These are phyloP conservation scores for Brachionus rubens DNA, from an alignment of 1,140 invertebrate genomes.

Conservation along the genomic window DNA sequence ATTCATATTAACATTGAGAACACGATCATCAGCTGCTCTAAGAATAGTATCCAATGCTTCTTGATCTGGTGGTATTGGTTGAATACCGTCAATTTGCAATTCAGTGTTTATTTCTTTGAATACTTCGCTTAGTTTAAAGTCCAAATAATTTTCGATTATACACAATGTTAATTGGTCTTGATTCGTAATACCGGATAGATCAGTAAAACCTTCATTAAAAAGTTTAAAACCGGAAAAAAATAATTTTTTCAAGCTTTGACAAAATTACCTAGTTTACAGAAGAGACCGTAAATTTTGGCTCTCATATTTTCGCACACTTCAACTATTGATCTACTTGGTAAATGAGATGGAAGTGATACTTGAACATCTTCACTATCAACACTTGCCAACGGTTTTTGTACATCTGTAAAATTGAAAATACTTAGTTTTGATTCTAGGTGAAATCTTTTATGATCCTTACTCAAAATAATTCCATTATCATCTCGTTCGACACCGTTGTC, in stretches of 20 bases:
- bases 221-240: conserved; percentile 49
- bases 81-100: conserved; percentile 54
- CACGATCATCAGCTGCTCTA: conserved; percentile 54
- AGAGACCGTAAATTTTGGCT: conserved; percentile 60
- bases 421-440: background rate
- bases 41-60: conserved; percentile 58
- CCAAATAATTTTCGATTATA: conserved; percentile 60
- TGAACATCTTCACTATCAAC: conserved; percentile 19
- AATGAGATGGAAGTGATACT: conserved; percentile 2
- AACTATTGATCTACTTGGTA: conserved; percentile 48
- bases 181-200: conserved; percentile 56
- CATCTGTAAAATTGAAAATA: conserved; percentile 10
- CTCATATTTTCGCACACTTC: conserved; percentile 60
- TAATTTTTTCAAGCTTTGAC: background rate
- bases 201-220: too few species aligned
- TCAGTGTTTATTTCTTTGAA: conserved; percentile 59
- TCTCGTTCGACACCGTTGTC: conserved; percentile 56
- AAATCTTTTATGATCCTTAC: conserved; percentile 47
- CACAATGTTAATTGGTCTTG: conserved; percentile 59
- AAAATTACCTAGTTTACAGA: conserved; percentile 54
- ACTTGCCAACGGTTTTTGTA: conserved; percentile 3
- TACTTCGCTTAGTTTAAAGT: conserved; percentile 61
- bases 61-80: conserved; percentile 57
- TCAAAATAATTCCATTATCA: conserved; percentile 53
- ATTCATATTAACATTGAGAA: conserved; percentile 53